Evolutionary conservation across 2,888 invertebrate genomes (phyloP), one percentile per base, ranked within the genome.

Genomic region (Linnaemya vulpina): DNA sequence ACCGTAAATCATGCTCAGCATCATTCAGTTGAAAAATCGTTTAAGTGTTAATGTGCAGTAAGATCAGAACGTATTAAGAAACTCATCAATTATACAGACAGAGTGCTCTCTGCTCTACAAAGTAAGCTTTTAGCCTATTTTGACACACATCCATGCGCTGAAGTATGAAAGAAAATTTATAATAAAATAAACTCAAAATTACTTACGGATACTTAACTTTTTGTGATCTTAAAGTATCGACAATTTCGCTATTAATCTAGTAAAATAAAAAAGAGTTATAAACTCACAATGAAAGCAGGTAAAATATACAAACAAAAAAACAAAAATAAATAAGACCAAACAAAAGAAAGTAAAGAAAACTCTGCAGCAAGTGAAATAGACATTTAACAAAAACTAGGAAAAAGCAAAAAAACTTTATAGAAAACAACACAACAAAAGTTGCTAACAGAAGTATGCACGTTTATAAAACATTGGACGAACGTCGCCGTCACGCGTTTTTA

Each of bases 51-150:
- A 77, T 58, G 38, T 77, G 22, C 43, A 35, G 25, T 22, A 51
- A 67, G 51, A 51, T 22, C 35, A 80, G 53, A 25, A 60, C 80
- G 55, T 62, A 76, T 80, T 67, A 38, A 65, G 71, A 76, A 73
- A 73, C n/a, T 46, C 80, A 80, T 80, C 76, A 76, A 70, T 74
- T 81, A 78, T 60, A 75, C 74, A 62, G 43, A 10, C 76, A 80
- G n/a, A n/a, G n/a, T n/a, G 62, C 75, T 79, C 58, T 40, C 40
- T 20, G 46, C 73, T 51, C 17, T 20, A 43, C n/a, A 77, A 46
- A 77, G 46, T 80, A 80, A 75, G 71, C 74, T 74, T 75, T 78
- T 71, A 65, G 78, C 78, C 77, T 63, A 62, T 68, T 84, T 81
- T 78, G 81, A 78, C 74, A 84, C 68, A 73, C 63, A 58, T 38